Conservation (phyloP, 92 coral and sea anemone genomes). For the Palythoa grandis region DNA sequence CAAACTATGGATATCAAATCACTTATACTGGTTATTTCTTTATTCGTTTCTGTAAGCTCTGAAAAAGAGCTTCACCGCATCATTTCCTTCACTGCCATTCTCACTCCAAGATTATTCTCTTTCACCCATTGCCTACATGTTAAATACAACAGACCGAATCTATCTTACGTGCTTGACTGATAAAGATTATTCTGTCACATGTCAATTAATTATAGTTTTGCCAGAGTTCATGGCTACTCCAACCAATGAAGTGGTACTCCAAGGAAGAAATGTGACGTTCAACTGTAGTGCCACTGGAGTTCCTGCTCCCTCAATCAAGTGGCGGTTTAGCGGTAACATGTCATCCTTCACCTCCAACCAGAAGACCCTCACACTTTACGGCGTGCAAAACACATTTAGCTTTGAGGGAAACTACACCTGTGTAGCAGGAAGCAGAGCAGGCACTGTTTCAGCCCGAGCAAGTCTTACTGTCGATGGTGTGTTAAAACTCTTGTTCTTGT, state of each 20-base stretch:
- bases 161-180: no score
- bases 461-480: conserved; percentile 1
- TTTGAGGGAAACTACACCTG: conserved; percentile 27
- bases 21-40: no score
- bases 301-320: background rate
- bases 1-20: no score
- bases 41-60: no score
- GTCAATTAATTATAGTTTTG: background rate
- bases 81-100: no score
- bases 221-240: conserved; percentile 5
- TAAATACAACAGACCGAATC: no score
- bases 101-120: no score
- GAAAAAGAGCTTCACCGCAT: no score
- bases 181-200: no score
- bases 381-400: background rate
- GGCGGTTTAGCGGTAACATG: conserved; percentile 10
- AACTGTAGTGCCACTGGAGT: conserved; percentile 7
- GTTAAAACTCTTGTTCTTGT: background rate
- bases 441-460: background rate
- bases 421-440: conserved; percentile 2
- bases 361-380: background rate
- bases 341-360: background rate
- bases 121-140: no score
- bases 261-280: conserved; percentile 2
- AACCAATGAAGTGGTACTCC: background rate